Conservation (phyloP, 2,888 invertebrate species). For the Cephus runcator region DNA sequence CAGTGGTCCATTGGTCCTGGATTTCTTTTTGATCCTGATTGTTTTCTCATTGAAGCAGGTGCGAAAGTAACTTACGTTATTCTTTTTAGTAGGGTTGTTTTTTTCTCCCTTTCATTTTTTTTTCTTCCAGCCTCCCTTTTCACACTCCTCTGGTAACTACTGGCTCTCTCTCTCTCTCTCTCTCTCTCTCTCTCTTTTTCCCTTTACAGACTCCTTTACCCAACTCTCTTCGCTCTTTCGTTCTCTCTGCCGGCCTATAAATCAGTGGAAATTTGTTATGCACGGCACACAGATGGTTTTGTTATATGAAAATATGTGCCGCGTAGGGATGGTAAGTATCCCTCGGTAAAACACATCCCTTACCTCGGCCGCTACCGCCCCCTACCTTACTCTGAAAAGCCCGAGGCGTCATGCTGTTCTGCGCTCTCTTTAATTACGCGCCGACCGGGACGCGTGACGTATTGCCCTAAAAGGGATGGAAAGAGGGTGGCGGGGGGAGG, state of each 20-base stretch:
- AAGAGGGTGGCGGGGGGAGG: conserved; percentile 11
- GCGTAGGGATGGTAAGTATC: conserved; percentile 63
- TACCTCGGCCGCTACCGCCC: conserved; percentile 37
- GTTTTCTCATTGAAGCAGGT: neutral
- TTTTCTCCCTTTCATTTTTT: conserved; percentile 18
- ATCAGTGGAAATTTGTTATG: conserved; percentile 66
- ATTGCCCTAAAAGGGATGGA: conserved; percentile 46
- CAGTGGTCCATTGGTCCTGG: neutral
- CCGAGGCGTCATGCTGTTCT: conserved; percentile 62
- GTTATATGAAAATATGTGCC: conserved; percentile 67
- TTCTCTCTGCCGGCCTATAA: conserved; percentile 50
- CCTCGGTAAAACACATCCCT: conserved; percentile 64
- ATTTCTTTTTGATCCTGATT: neutral
- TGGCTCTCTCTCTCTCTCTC: conserved; percentile 6
- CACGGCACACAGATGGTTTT: conserved; percentile 66
- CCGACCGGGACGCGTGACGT: conserved; percentile 54
- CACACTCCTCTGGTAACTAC: neutral
- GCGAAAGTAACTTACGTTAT: neutral
- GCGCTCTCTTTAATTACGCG: conserved; percentile 64
- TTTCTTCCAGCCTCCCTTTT: conserved; percentile 24
- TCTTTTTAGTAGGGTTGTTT: neutral
- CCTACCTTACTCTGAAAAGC: conserved; percentile 46
- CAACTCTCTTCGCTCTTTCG: conserved; percentile 42
- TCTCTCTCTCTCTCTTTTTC: conserved; percentile 30
- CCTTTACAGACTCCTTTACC: conserved; percentile 35